Base-by-base conservation (phyloP, 2,888 invertebrate species). In the Julus scanicus region DNA sequence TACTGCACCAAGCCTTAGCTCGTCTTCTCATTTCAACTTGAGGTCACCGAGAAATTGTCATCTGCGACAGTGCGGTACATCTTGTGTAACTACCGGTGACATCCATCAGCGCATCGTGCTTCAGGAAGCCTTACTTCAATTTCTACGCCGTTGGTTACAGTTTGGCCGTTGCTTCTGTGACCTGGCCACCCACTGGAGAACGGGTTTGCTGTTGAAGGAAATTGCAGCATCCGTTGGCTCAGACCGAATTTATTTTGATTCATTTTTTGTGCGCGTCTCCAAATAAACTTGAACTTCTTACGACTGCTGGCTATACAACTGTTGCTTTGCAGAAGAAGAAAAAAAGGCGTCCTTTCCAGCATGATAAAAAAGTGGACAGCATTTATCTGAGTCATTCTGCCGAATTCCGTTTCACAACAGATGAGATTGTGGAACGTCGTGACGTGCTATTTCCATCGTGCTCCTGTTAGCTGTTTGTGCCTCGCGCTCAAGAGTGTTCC, bases 271-370 rank as follows among this genome's bases (percentile, higher is more conserved):
- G 71, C 29, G 71, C 29, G 29, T 71, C 71, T 71, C 71, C 71
- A 71, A 71, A 71, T 71, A 71, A 71, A 71, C 71, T 71, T 71
- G 71, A 71, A 71, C 71, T 71, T 71, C 29, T 71, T 71, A 9
- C 71, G 71, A 11, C 71, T 71, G 29, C 71, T 71, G 71, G 29
- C 71, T 71, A 5, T 17, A n/a, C 63, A 63, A 63, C 63, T 20
- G 17, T 53, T 53, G 53, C 53, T 15, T 53, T 17, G 53, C 53
- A 5, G 44, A 5, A 6, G 3, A 44, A 44, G 6, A 44, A 44
- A 53, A 53, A 53, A n/a, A 8, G 63, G 63, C 63, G 63, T 63
- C 63, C n/a, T 20, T 20, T 63, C 20, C 17, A 63, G 63, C 17
- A 63, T 9, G 20, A 63, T 44, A 44, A 44, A 44, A 63, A n/a